Evolutionary conservation across 2,113 vertebrate genomes (phyloP).

Genomic region (Lethenteron camtschaticum): DNA sequence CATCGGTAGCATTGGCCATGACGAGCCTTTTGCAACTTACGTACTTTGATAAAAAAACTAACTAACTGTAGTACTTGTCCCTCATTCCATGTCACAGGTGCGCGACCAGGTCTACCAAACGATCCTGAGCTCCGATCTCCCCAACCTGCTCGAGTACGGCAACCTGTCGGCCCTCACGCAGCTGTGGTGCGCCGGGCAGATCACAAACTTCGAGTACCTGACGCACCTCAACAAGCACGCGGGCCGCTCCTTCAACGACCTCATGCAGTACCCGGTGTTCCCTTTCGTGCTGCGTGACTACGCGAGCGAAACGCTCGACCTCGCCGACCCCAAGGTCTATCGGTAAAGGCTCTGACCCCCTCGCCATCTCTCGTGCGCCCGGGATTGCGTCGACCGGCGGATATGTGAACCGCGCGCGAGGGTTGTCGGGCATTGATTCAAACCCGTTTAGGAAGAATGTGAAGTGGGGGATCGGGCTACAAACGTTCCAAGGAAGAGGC

Average conservation of each 20-base stretch:
- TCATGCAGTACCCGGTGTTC: slow-evolving; percentile 98
- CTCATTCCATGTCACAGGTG: slow-evolving; percentile 26
- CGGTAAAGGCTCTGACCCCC: slow-evolving; percentile 28
- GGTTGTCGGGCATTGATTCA: too few relatives aligned
- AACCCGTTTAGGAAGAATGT: too few relatives aligned
- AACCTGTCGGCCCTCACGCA: slow-evolving; percentile 85
- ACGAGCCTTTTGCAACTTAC: too few relatives aligned
- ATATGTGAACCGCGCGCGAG: too few relatives aligned
- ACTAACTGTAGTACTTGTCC: too few relatives aligned
- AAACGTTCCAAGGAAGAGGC: too few relatives aligned
- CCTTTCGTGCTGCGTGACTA: slow-evolving; percentile 88
- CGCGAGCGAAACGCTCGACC: slow-evolving; percentile 56
- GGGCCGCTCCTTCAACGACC: slow-evolving; percentile 86
- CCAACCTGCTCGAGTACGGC: slow-evolving; percentile 85
- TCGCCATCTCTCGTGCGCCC: background rate
- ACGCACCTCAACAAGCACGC: slow-evolving; percentile 96
- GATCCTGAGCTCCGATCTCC: slow-evolving; percentile 73
- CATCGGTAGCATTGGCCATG: too few relatives aligned
- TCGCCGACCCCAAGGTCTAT: slow-evolving; percentile 50
- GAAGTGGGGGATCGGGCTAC: too few relatives aligned
- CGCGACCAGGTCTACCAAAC: slow-evolving; percentile 87
- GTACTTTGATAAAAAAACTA: too few relatives aligned
- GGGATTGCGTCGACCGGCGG: background rate
- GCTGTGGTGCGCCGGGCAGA: slow-evolving; percentile 83
- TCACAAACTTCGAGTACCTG: slow-evolving; percentile 94